Base-by-base conservation (phyloP, 2,797 vertebrate genomes). In the Anguilla pacifica region DNA sequence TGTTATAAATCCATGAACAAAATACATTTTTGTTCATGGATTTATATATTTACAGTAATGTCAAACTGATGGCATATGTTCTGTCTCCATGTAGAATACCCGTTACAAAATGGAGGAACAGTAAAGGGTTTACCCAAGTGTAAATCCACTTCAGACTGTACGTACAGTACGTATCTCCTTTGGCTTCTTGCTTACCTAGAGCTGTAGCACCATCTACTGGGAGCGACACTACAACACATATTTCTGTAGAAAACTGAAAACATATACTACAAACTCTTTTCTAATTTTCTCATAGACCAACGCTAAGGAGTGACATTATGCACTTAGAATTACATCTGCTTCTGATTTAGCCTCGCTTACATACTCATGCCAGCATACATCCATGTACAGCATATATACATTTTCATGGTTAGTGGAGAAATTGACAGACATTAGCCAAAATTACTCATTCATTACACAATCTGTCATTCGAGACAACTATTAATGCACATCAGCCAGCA, bases 131-230 rank as follows among this genome's bases (percentile, higher is more conserved):
- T 51, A 95, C 94, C n/a, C 35, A 53, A 39, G 64, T 85, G 72
- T 3, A 61, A 85, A 61, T 17, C 35, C 28, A 9, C 70, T 49
- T 51, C 25, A 82, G 22, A 82, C 79, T 59, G 35, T 79, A 72
- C 7, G 31, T 59, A 46, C 72, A 3, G n/a, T 57, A 49, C 2
- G 31, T 49, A n/a, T 39, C 9, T 39, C 10, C 11, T 92, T 90
- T 91, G 93, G 94, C 94, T 43, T 88, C 87, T 61, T 59, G n/a
- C n/a, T 86, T 89, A 85, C 94, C 95, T 97, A 96, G 96, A 96
- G 96, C 96, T 96, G 95, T 95, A 96, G 94, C 96, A 94, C 96
- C 96, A 96, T 97, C 96, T 97, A 96, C 96, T 97, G 96, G 93
- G 25, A 82, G 39, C 43, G n/a, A 82, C 39, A 49, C 19, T n/a